Base-by-base conservation (phyloP, 2,113 vertebrate species). In the Ceuthmochares aereus region DNA sequence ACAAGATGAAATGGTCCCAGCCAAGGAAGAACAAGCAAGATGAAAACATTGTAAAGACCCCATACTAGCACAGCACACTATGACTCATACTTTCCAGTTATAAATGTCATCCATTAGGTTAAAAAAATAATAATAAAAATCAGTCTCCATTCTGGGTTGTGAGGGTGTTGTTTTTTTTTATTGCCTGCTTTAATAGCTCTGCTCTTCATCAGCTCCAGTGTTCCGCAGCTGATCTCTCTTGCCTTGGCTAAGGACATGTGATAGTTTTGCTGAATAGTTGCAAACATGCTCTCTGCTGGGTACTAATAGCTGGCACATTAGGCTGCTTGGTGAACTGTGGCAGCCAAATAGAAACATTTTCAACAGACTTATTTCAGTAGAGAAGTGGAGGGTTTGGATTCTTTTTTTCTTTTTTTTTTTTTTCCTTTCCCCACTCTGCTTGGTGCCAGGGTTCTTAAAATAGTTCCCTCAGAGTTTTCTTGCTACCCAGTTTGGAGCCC, bases 371-470 rank as follows among this genome's bases (percentile, higher is more conserved):
- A 97, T 97, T 98, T 97, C 91, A 97, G 81, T 80, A 96, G 96
- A 98, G 96, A 95, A 84, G 67, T 83, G 69, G 34, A 92, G 72
- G 45, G 32, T 74, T 85, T 40, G n/a, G 17, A 43, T 40, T 64
- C 74, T 94, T 66, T 14, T 23, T 16, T 1, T 4, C 14, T 40
- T 4, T 11, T 2, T 3, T 32, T 21, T 10, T 12, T 42, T 51
- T 62, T 60, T 60, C 7, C n/a, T 79, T 76, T 78, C 63, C 87
- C 90, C 89, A 92, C 96, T 90, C 82, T 95, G 42, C 75, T 77
- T 79, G 69, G 80, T 97, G 97, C 96, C 97, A 97, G 94, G 92
- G 93, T 93, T 95, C 96, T 97, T 97, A 97, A 98, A 98, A 98
- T 98, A 98, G 96, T 93, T 96, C 81, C 95, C 86, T 97, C 93